Base-by-base conservation (phyloP, 64 coral and sea anemone species). In the Anthopleura sola region DNA sequence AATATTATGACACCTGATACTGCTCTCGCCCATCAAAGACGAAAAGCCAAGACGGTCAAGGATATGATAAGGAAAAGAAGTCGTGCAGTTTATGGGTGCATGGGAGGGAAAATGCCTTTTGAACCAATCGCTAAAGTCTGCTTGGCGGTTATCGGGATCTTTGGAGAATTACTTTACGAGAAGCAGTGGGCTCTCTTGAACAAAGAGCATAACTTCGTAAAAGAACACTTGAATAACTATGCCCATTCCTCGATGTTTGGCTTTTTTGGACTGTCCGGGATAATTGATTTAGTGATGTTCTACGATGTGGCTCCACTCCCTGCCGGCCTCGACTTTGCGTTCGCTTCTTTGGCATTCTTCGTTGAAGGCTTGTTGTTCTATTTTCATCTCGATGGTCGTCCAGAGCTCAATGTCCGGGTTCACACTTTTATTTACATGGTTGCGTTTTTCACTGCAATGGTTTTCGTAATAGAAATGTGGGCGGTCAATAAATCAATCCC, bases 391-490 rank as follows among this genome's bases (percentile, higher is more conserved):
- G 91, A 98, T 9, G 91, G 88, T 15, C 91, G 95, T 82, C 71
- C 86, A n/a, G 55, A 60, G 36, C 38, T 98, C 28, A 88, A 86
- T 77, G 95, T 98, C 18, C 95, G 88, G 17, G 24, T 98, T 26
- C 95, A 98, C 23, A 93, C 88, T 5, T 85, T 88, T 18, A n/a
- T 98, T 1, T 98, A 93, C 76, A 74, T 98, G 50, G 8, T 93
- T 23, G 83, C 87, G 6, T 98, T 93, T 38, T 29, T 87, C 21
- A 88, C 82, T 36, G 74, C 88, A 8, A 17, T 36, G 29, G 13
- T 93, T 49, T 40, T 98, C 23, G 32, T 98, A 32, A 38, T 89
- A 58, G 40, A 87, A 51, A 88, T 81, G 68, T 46, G 78, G 53
- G 82, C 82, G 13, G 50, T 39, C 18, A 56, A 82, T 31, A 47